Evolutionary conservation across 2,888 invertebrate genomes (phyloP).

Genomic region (Lithosia quadra): DNA sequence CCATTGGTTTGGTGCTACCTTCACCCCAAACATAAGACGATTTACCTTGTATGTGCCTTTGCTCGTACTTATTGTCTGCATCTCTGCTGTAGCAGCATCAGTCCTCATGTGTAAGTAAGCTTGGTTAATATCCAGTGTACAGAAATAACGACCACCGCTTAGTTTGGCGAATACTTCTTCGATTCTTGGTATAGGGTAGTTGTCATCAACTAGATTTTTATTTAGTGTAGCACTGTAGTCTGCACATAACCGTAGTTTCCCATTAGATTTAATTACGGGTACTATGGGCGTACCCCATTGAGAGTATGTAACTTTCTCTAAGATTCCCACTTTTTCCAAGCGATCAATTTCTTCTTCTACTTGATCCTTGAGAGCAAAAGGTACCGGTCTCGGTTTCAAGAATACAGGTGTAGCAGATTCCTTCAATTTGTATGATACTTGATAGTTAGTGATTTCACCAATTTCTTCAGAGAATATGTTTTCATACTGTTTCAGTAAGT

Average conservation of each 20-base stretch:
- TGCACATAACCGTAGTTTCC: slow-evolving; percentile 9
- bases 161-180: slow-evolving; percentile 32
- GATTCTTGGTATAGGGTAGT: slow-evolving; percentile 17
- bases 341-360: slow-evolving; percentile 12
- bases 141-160: slow-evolving; percentile 27
- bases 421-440: not conserved
- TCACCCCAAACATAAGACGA: slow-evolving; percentile 18
- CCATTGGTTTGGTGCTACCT: slow-evolving; percentile 18
- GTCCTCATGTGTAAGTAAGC: slow-evolving; percentile 33
- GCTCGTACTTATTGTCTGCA: slow-evolving; percentile 9
- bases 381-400: not conserved
- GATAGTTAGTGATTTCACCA: not conserved
- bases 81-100: slow-evolving; percentile 2
- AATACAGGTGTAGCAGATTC: not conserved
- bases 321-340: slow-evolving; percentile 2
- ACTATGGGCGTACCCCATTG: slow-evolving; percentile 16
- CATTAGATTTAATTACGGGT: slow-evolving; percentile 5
- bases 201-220: not conserved
- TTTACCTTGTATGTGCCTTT: slow-evolving; percentile 24
- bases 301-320: slow-evolving; percentile 13
- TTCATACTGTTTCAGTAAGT: not conserved
- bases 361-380: not conserved
- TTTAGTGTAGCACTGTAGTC: slow-evolving; percentile 10
- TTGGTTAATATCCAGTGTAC: slow-evolving; percentile 33
- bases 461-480: not conserved